phyloP scores from a whole-genome alignment of 35 echinoderm and acorn worm species.

The Patiria miniata region DNA sequence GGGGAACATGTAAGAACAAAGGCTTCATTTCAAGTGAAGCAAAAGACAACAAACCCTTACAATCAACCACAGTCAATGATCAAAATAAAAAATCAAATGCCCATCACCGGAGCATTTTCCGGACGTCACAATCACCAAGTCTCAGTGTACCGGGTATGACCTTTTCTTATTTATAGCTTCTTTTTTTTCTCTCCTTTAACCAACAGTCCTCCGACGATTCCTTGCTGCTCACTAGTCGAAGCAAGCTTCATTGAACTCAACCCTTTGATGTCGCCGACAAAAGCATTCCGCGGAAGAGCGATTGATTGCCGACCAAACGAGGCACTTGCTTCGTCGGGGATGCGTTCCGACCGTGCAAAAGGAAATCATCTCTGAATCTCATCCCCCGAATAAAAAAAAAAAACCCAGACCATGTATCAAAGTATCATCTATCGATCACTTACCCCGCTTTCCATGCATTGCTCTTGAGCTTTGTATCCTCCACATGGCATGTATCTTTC shows the following conservation, averaged over 20 bases:
- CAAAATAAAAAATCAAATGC: too few relatives aligned
- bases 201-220: not conserved
- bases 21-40: too few relatives aligned
- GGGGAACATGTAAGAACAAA: too few relatives aligned
- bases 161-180: not conserved
- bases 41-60: too few relatives aligned
- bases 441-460: not conserved
- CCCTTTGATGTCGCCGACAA: slow-evolving; percentile 9
- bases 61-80: too few relatives aligned
- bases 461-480: slow-evolving; percentile 20
- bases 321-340: slow-evolving; percentile 15
- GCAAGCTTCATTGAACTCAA: slow-evolving; percentile 17
- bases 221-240: not conserved
- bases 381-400: not conserved
- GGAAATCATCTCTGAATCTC: not conserved
- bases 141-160: too few relatives aligned
- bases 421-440: not conserved
- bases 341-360: not conserved
- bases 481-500: not conserved
- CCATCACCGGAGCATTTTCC: too few relatives aligned
- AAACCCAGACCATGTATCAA: slow-evolving; percentile 5
- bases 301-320: slow-evolving; percentile 28
- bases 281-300: slow-evolving; percentile 19
- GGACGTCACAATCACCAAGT: too few relatives aligned
- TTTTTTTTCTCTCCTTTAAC: not conserved